These are phyloP conservation scores for Smutsia gigantea DNA, from an alignment of 2,797 vertebrate species.

Conservation along the genomic window DNA sequence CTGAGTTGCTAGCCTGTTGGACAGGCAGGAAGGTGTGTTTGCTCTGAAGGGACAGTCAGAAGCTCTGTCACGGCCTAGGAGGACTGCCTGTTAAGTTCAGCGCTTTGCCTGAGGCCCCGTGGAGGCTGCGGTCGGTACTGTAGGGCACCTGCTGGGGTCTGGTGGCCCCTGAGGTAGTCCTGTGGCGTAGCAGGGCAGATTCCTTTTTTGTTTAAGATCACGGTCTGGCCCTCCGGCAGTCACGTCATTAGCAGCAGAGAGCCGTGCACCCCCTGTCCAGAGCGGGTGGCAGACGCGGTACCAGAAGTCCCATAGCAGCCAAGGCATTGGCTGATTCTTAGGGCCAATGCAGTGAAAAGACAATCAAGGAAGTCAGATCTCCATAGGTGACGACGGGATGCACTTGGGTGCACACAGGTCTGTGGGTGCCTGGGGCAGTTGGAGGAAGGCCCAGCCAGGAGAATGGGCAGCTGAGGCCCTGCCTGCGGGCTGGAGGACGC, in stretches of 20 bases:
- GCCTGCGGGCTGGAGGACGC: too few relatives aligned
- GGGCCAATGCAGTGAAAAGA: constrained; percentile 25
- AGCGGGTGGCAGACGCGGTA: accelerated
- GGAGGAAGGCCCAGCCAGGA: background rate
- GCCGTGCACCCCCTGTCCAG: accelerated
- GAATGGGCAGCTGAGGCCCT: too few relatives aligned
- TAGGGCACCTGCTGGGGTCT: accelerated
- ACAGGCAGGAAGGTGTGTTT: background rate
- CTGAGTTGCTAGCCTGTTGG: too few relatives aligned
- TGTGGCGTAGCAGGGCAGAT: background rate
- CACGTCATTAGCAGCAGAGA: background rate
- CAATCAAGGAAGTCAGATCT: constrained; percentile 6
- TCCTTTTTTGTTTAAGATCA: background rate
- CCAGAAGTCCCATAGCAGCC: background rate
- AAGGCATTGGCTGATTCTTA: accelerated
- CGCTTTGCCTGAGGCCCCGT: accelerated
- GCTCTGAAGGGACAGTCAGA: accelerated
- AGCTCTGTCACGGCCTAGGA: accelerated
- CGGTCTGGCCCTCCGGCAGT: background rate
- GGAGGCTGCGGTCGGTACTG: accelerated
- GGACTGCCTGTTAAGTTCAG: background rate
- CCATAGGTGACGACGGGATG: too few relatives aligned
- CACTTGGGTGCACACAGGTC: background rate
- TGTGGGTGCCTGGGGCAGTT: accelerated
- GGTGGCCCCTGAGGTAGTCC: background rate